Percentiles rank a stretch among this genome's conserved stretches.
These are phyloP conservation scores for Brachymystax lenok DNA, from an alignment of 2,797 vertebrate genomes.

Conservation along the genomic window DNA sequence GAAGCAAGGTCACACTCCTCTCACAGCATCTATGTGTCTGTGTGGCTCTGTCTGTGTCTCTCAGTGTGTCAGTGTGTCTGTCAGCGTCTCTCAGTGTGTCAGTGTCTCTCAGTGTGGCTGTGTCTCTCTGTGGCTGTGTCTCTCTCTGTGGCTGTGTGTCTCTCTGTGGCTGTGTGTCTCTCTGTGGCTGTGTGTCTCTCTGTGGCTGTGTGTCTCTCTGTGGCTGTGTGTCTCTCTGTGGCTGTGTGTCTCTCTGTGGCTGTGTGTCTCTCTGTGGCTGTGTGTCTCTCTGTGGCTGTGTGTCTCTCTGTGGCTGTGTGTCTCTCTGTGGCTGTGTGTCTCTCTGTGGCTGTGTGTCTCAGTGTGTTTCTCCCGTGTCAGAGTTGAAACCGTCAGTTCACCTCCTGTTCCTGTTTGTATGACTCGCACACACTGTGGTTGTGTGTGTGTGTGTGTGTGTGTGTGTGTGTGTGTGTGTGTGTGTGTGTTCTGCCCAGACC, in stretches of 20 bases:
- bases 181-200: too few relatives aligned
- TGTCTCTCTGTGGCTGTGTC: conserved; percentile 3
- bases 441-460: conserved; percentile 9
- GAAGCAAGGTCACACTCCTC: conserved; percentile 7
- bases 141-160: too few relatives aligned
- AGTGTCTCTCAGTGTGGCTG: background rate
- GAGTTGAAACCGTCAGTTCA: background rate
- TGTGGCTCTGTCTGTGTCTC: too few relatives aligned
- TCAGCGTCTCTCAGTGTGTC: conserved; percentile 13
- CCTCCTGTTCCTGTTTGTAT: background rate
- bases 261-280: background rate
- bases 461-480: conserved; percentile 6
- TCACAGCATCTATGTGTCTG: background rate
- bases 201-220: background rate
- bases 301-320: background rate
- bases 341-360: background rate
- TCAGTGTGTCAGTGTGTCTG: conserved; percentile 2
- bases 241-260: background rate
- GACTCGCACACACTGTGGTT: background rate
- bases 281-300: background rate
- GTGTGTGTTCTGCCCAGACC: conserved; percentile 6
- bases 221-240: conserved; percentile 13
- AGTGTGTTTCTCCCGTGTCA: background rate
- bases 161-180: background rate
- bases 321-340: too few relatives aligned